A percentile compares a stretch with the other conserved stretches of the same genome.
Evolutionary conservation across 1,140 invertebrate genomes (phyloP).

Genomic region (Carcinoscorpius rotundicauda): DNA sequence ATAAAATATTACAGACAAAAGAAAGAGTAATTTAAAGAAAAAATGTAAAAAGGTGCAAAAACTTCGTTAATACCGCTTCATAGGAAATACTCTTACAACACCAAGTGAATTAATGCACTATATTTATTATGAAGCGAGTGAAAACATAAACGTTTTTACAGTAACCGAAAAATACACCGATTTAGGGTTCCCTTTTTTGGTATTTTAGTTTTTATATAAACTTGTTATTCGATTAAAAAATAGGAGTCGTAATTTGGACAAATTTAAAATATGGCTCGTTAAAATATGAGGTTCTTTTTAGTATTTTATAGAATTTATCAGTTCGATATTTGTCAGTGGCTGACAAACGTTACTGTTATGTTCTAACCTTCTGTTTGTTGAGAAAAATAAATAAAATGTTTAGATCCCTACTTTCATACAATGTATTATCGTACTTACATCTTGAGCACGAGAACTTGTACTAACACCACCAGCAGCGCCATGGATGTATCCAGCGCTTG

Average conservation of each 20-base stretch:
- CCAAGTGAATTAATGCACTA: background rate
- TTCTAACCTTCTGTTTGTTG: background rate
- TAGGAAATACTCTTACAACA: background rate
- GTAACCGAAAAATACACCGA: no score
- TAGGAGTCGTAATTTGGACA: no score
- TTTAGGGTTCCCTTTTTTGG: no score
- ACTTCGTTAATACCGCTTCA: background rate
- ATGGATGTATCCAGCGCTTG: conserved; percentile 47
- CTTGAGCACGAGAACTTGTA: no score
- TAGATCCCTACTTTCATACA: background rate
- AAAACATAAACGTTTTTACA: background rate
- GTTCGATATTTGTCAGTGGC: no score
- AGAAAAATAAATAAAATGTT: background rate
- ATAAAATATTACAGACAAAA: no score
- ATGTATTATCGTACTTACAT: background rate
- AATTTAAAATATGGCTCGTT: no score
- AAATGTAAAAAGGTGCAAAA: background rate
- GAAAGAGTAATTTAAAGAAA: background rate
- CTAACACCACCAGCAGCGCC: no score
- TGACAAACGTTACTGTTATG: background rate
- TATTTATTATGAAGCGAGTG: background rate
- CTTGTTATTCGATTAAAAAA: no score
- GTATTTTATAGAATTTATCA: no score
- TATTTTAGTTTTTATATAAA: no score
- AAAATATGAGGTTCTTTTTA: no score